Evolutionary conservation across 2,113 vertebrate species (phyloP), one percentile per base, ranked within the genome.

Genomic region (Aldabrachelys gigantea): DNA sequence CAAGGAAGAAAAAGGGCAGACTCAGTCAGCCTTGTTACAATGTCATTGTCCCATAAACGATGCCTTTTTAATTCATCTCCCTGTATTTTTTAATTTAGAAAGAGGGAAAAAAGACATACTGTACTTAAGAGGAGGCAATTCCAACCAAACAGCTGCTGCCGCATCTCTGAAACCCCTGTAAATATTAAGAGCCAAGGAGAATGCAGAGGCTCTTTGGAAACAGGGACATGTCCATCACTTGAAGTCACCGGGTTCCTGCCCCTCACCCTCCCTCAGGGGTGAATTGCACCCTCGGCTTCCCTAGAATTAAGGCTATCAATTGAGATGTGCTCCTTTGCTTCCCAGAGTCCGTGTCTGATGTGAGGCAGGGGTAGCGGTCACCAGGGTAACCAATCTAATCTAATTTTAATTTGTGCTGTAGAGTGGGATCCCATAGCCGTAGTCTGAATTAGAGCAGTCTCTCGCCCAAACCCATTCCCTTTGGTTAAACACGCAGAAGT

Each of bases 371-470:
- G 97, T 82, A 94, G 95, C 92, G 87, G 94, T 93, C 92, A 81
- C 97, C 95, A 85, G 0, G 41, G 92, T 31, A 96, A 97, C 96
- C 96, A 96, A 96, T 94, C 95, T 94, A 92, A 96, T 95, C 94
- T 96, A 92, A 96, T 97, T 97, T 97, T 97, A 97, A 97, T 97
- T 95, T 95, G 83, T 92, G 79, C 84, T 89, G 54, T 89, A 5
- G 41, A 93, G 95, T 95, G 91, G 89, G 92, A 78, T 24, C 38
- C 75, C 6, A 95, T 85, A 92, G 84, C 84, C 82, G 5, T 5
- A 29, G 53, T 90, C 31, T 8, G 89, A 95, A 93, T 87, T 25
- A 38, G 92, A 88, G 79, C 1, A 0, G 19, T 38, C 54, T 65
- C 41, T 29, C 6, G 2, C 41, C 13, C 41, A 27, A 22, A 14